Base-by-base conservation (phyloP, 2,888 invertebrate species). In the Gymnosoma rotundatum region DNA sequence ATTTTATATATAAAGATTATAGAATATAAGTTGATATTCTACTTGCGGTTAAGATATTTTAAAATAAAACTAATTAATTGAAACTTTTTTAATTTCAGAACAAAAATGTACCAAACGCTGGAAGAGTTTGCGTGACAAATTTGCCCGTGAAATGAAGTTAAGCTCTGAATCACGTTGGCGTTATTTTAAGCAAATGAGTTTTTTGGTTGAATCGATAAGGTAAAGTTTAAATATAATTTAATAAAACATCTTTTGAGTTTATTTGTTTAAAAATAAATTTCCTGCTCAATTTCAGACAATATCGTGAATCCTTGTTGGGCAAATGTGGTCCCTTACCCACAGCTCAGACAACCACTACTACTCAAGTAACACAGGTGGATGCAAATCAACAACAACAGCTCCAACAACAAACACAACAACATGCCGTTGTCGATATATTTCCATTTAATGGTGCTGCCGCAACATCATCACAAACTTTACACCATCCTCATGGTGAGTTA, bases 21-120 rank as follows among this genome's bases (percentile, higher is more conserved):
- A n/a, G n/a, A n/a, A n/a, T n/a, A n/a, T n/a, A n/a, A n/a, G n/a
- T n/a, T n/a, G n/a, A n/a, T n/a, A n/a, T 25, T 42, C 12, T 12
- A 42, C 12, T 42, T 52, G 1, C 18, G 9, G 9, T 14, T 20
- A 14, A 10, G 48, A 6, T 61, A 20, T 16, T 21, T 20, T 61
- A 12, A 18, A 10, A 12, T 42, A 61, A 60, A 12, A n/a, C 18
- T 60, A 16, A 16, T 45, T n/a, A 7, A 0, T 48, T 32, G 16
- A 48, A 14, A n/a, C 3, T 54, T 50, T 61, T 56, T 25, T 66
- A 16, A 21, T 86, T 84, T 0, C 69, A 90, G 90, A 90, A 87
- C 90, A 90, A 91, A 90, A 90, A 88, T 90, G 90, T 83, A 90
- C 91, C 73, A 90, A 90, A 79, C 91, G 90, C 9, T 90, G 90